A percentile compares a stretch with the other conserved stretches of the same genome.
Evolutionary conservation across 2,888 invertebrate genomes (phyloP).

Genomic region (Nemotelus pantherinus): DNA sequence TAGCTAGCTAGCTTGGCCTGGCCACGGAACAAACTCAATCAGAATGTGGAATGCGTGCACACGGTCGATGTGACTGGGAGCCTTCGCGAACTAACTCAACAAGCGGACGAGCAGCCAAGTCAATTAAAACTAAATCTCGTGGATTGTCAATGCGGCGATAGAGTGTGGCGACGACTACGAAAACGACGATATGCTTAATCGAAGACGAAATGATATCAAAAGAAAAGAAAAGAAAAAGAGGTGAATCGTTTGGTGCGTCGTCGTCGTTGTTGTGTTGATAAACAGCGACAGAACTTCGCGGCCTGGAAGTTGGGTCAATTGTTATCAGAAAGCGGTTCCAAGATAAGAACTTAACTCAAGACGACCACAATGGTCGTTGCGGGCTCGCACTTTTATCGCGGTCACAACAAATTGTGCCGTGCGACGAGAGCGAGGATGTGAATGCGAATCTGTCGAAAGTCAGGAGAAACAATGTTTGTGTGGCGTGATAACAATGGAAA

Average conservation of each 20-base stretch:
- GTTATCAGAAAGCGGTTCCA: slow-evolving; percentile 31
- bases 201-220: neutral
- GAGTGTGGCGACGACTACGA: neutral
- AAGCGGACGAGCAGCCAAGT: neutral
- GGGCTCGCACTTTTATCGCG: slow-evolving; percentile 28
- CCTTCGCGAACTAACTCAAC: neutral
- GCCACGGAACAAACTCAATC: neutral
- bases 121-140: slow-evolving; percentile 30
- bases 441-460: no score
- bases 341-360: slow-evolving; percentile 2
- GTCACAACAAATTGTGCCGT: slow-evolving; percentile 25
- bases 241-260: neutral
- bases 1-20: no score
- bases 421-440: neutral
- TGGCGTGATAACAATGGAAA: no score
- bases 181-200: neutral
- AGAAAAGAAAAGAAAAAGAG: slow-evolving; percentile 7
- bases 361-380: slow-evolving; percentile 21
- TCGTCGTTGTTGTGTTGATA: slow-evolving; percentile 15
- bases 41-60: slow-evolving; percentile 14
- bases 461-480: no score
- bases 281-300: neutral
- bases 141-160: neutral
- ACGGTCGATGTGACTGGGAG: no score
- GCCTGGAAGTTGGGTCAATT: slow-evolving; percentile 35